A percentile compares a stretch with the other conserved stretches of the same genome.
Evolutionary conservation across 2,113 vertebrate genomes (phyloP).

Genomic region (Oryctolagus cuniculus): mOryCun1.1 NC_091434.1:40531001-40531500

Average conservation of each 20-base stretch:
- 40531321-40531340: constrained; percentile 48
- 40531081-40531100: not conserved
- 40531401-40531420: not conserved
- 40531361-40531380: constrained; percentile 55
- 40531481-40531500: constrained; percentile 55
- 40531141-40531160: no score
- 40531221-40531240: not conserved
- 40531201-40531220: constrained; percentile 12
- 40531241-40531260: not conserved
- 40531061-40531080: not conserved
- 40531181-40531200: not conserved
- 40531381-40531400: not conserved
- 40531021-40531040: not conserved
- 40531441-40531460: constrained; percentile 4
- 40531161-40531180: no score
- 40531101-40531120: not conserved
- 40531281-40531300: not conserved
- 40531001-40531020: not conserved
- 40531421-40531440: not conserved
- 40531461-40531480: not conserved
- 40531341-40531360: constrained; percentile 55
- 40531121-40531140: not conserved
- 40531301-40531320: constrained; percentile 25
- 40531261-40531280: not conserved
- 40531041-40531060: not conserved